Evolutionary conservation across 2,888 invertebrate genomes (phyloP).

Genomic region (Yponomeuta sedellus): DNA sequence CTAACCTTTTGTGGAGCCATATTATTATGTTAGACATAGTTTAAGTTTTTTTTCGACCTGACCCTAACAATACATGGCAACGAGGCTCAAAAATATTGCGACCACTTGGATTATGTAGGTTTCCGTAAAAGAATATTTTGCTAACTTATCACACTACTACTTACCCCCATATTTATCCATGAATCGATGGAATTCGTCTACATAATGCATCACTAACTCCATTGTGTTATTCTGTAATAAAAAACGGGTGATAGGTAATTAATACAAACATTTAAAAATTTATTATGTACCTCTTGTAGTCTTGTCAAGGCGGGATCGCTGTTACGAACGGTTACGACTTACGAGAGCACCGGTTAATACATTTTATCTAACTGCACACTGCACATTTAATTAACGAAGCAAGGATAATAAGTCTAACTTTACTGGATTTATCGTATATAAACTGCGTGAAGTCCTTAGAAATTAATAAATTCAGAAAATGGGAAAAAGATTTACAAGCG

Average conservation of each 20-base stretch:
- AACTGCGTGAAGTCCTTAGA: neutral
- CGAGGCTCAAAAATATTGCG: neutral
- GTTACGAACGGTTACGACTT: neutral
- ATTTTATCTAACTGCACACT: neutral
- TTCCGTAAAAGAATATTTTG: neutral
- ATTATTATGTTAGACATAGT: neutral
- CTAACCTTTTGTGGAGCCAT: neutral
- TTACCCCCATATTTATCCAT: constrained; percentile 91
- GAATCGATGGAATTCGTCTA: constrained; percentile 86
- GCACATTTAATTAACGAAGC: neutral
- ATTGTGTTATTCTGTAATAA: constrained; percentile 77
- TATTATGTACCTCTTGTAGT: neutral
- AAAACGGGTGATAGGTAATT: constrained; percentile 27
- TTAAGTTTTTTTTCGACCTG: neutral
- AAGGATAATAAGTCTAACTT: neutral
- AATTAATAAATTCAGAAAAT: neutral
- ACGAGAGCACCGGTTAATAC: neutral
- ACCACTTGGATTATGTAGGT: neutral
- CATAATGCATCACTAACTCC: constrained; percentile 88
- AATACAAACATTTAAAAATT: constrained; percentile 14
- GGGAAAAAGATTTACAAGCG: neutral
- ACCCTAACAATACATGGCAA: neutral
- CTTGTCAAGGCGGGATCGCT: constrained; percentile 10
- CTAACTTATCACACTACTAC: constrained; percentile 32
- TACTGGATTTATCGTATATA: neutral